Conservation (phyloP, 2,888 invertebrate genomes). For the Drosophila nr. medialis region DNA sequence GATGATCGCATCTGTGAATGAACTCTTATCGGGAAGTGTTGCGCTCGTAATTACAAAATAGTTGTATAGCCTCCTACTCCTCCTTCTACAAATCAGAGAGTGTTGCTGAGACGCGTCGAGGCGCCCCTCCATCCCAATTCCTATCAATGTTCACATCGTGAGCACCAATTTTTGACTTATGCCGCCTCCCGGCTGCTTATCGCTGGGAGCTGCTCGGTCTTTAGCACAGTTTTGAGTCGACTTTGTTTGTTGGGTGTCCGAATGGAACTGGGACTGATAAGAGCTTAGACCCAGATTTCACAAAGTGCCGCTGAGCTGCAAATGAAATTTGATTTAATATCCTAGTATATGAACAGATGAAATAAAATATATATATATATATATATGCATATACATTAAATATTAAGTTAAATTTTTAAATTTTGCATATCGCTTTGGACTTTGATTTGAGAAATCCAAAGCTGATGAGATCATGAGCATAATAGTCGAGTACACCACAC, state of each 20-base stretch:
- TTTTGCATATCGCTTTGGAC: background rate
- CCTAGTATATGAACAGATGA: background rate
- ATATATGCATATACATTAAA: background rate
- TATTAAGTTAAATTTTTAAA: background rate
- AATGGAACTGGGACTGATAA: constrained; percentile 50
- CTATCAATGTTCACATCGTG: constrained; percentile 35
- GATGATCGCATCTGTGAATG: constrained; percentile 65
- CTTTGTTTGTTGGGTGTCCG: constrained; percentile 37
- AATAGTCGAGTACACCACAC: constrained; percentile 4
- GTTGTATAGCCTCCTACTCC: constrained; percentile 16
- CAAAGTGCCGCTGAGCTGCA: background rate
- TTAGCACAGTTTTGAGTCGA: constrained; percentile 56
- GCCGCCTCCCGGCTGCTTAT: constrained; percentile 11
- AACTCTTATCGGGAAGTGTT: constrained; percentile 67
- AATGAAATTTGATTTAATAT: constrained; percentile 1
- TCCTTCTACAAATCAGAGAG: background rate
- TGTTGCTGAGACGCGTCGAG: background rate
- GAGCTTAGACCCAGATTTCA: constrained; percentile 49
- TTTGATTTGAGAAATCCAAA: background rate
- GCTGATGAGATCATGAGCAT: constrained; percentile 13
- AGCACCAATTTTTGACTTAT: constrained; percentile 39
- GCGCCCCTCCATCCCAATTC: constrained; percentile 8
- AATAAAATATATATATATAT: background rate
- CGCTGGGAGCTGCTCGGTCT: constrained; percentile 8
- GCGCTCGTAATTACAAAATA: constrained; percentile 61